Evolutionary conservation across 2,113 vertebrate genomes (phyloP).

Genomic region (Haliaeetus leucogaster): DNA sequence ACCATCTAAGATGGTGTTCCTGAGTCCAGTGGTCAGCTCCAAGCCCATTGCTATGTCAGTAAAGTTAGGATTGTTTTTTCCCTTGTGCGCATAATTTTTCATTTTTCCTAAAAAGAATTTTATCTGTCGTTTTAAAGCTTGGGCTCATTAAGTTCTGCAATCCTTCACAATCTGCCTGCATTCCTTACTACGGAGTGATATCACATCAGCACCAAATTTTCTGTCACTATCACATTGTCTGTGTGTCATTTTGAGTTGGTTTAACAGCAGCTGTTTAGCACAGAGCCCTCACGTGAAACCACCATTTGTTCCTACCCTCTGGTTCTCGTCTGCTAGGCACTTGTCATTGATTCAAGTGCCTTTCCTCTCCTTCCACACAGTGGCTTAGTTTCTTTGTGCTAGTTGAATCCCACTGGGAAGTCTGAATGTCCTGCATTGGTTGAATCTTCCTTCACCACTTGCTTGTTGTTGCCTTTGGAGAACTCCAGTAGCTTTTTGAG

Average conservation of each 20-base stretch:
- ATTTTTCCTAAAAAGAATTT: not conserved
- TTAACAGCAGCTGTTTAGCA: not conserved
- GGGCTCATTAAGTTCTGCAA: not conserved
- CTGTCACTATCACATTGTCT: not conserved
- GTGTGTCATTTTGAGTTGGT: not conserved
- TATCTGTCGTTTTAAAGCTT: not conserved
- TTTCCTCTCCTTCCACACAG: not conserved
- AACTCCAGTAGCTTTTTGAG: not conserved
- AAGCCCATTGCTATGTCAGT: not conserved
- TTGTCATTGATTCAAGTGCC: not conserved
- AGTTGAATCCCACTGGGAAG: not conserved
- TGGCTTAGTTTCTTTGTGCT: not conserved
- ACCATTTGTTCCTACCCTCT: not conserved
- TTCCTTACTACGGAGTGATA: not conserved
- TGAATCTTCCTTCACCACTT: not conserved
- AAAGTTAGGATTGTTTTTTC: not conserved
- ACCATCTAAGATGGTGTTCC: not conserved
- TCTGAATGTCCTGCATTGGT: not conserved
- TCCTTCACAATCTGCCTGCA: not conserved
- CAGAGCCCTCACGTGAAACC: not conserved
- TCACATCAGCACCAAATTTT: not conserved
- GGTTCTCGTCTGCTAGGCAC: not conserved
- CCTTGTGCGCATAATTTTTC: not conserved
- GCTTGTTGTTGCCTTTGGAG: not conserved
- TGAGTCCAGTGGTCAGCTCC: not conserved